phyloP scores from a whole-genome alignment of 2,797 vertebrate genomes.

The Helicolenus hilgendorfi region DNA sequence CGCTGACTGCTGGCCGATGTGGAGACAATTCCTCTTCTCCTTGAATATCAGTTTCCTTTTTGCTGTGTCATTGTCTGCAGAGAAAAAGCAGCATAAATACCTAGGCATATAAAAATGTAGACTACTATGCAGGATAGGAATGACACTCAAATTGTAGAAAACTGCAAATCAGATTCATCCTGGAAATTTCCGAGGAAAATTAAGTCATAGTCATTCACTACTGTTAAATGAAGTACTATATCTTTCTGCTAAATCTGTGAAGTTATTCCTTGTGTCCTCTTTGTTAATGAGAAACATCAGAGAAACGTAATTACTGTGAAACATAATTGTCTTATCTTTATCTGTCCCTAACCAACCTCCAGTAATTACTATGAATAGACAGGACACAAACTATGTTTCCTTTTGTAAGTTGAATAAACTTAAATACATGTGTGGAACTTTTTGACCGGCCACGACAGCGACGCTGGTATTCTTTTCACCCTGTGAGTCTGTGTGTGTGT shows the following conservation, averaged over 20 bases:
- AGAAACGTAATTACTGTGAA: slow-evolving; percentile 15
- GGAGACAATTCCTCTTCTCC: slow-evolving; percentile 35
- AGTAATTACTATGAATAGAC: slow-evolving; percentile 15
- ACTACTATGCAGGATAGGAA: not conserved
- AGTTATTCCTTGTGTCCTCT: not conserved
- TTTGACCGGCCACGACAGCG: not conserved
- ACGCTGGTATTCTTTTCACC: not conserved
- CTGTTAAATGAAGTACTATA: slow-evolving; percentile 2
- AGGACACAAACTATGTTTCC: not conserved
- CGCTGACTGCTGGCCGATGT: slow-evolving; percentile 35
- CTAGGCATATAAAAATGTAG: not conserved
- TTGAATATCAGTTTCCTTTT: slow-evolving; percentile 24
- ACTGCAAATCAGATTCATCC: not conserved
- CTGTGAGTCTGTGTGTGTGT: not conserved
- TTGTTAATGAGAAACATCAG: slow-evolving; percentile 26
- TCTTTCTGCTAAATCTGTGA: slow-evolving; percentile 13
- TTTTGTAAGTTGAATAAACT: slow-evolving; percentile 7
- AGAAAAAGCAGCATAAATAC: slow-evolving; percentile 20
- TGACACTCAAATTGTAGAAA: not conserved
- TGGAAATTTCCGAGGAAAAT: not conserved
- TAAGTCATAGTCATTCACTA: not conserved
- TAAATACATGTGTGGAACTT: not conserved
- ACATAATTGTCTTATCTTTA: slow-evolving; percentile 22
- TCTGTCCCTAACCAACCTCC: not conserved
- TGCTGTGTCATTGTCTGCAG: slow-evolving; percentile 42